These are phyloP conservation scores for Turritopsis dohrnii DNA, from an alignment of 30 jellyfish, hydroid and myxozoan species.

Conservation along the genomic window DNA sequence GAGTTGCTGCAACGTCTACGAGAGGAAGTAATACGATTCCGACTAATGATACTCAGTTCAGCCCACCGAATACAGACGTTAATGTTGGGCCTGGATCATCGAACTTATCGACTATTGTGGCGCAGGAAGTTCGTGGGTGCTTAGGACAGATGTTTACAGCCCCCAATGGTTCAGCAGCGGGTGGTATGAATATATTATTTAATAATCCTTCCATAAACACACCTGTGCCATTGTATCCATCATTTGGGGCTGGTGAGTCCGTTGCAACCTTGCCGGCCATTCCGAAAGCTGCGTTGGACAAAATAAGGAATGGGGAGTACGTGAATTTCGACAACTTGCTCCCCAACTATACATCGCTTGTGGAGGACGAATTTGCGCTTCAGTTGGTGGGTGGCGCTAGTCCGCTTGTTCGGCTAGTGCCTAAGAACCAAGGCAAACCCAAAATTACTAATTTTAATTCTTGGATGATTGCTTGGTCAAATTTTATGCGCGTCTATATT, in stretches of 20 bases:
- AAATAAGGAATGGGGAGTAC: background rate
- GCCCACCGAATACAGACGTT: no score
- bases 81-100: no score
- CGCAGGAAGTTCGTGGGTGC: no score
- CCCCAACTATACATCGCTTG: background rate
- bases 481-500: background rate
- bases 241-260: background rate
- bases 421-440: background rate
- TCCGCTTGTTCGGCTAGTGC: background rate
- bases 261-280: background rate
- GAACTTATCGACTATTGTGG: no score
- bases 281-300: background rate
- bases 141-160: no score
- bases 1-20: no score
- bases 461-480: background rate
- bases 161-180: no score
- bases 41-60: no score
- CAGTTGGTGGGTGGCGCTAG: background rate
- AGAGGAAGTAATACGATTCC: no score
- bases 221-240: background rate
- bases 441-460: background rate
- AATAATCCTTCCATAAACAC: background rate
- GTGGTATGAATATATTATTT: no score
- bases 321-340: background rate
- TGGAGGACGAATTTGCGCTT: background rate